phyloP scores from a whole-genome alignment of 2,113 vertebrate species.

The Cochlearius cochlearius region DNA sequence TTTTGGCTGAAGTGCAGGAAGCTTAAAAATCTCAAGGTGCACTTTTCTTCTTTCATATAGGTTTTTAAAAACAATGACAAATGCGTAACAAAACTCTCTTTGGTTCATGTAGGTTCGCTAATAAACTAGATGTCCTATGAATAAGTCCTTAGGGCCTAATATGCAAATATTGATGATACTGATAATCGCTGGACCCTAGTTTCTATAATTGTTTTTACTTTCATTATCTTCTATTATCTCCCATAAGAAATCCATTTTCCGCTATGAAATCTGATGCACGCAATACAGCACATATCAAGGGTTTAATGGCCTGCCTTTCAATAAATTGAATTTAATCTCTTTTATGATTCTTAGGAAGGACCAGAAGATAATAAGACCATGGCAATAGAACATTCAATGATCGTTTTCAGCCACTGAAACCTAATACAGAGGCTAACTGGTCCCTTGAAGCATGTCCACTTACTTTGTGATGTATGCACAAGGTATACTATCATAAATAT shows the following conservation, averaged over 20 bases:
- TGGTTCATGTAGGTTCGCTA: constrained; percentile 38
- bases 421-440: constrained; percentile 39
- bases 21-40: not conserved
- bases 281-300: constrained; percentile 45
- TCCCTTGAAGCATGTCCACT: constrained; percentile 7
- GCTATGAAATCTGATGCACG: constrained; percentile 26
- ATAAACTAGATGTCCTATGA: constrained; percentile 58
- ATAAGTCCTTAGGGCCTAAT: constrained; percentile 47
- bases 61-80: constrained; percentile 32
- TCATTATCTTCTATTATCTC: constrained; percentile 68
- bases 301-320: constrained; percentile 66
- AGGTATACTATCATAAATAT: constrained; percentile 4
- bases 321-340: constrained; percentile 75
- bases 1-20: not conserved
- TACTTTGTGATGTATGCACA: not conserved
- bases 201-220: constrained; percentile 67
- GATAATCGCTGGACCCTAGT: constrained; percentile 59
- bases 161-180: constrained; percentile 68
- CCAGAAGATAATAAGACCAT: constrained; percentile 42
- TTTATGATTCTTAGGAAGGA: constrained; percentile 63
- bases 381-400: constrained; percentile 36
- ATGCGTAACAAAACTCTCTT: constrained; percentile 22
- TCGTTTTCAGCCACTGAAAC: constrained; percentile 30
- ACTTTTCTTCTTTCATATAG: not conserved
- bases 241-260: constrained; percentile 62